Base-by-base conservation (phyloP, 2,113 vertebrate species). In the Vulpes vulpes region DNA sequence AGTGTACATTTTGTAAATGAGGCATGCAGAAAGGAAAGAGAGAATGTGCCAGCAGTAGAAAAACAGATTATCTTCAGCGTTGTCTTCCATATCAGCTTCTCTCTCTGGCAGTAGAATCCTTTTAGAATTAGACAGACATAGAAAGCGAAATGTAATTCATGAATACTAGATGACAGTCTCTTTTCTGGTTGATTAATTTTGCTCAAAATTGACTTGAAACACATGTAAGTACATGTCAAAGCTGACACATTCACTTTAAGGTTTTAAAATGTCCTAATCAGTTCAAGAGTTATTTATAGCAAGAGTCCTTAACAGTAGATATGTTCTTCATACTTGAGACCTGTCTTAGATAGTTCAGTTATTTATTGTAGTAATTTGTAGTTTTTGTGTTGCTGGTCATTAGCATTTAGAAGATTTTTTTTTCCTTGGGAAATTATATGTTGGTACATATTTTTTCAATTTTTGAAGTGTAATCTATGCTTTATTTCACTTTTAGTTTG, bases 101-200 rank as follows among this genome's bases (percentile, higher is more conserved):
- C 27, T 93, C 16, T 71, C 78, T 83, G 93, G 12, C n/a, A 79
- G 25, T n/a, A 38, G 43, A 43, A 32, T 85, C n/a, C 74, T 78
- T 86, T 27, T 53, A 89, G 79, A 85, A 83, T 93, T 59, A 86
- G 25, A 38, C 23, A 51, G 76, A 91, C 5, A 11, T 73, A 49
- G 14, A 65, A 91, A 94, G 38, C 65, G 43, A 88, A 91, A 35
- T 69, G 73, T 83, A 95, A 76, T 59, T 84, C 87, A 57, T 89
- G 62, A 95, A 59, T 73, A 23, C 4, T 0, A 2, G 30, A 76
- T 96, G 57, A 65, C 80, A 67, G 1, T 43, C 43, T 96, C 85
- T 94, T 60, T 88, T 67, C 95, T 96, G 65, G 32, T 83, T 95
- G 93, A 87, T 97, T 93, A 90, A 43, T 84, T 95, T 95, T 94